Base-by-base conservation (phyloP, 1,140 invertebrate species). In the Cataglyphis hispanica region DNA sequence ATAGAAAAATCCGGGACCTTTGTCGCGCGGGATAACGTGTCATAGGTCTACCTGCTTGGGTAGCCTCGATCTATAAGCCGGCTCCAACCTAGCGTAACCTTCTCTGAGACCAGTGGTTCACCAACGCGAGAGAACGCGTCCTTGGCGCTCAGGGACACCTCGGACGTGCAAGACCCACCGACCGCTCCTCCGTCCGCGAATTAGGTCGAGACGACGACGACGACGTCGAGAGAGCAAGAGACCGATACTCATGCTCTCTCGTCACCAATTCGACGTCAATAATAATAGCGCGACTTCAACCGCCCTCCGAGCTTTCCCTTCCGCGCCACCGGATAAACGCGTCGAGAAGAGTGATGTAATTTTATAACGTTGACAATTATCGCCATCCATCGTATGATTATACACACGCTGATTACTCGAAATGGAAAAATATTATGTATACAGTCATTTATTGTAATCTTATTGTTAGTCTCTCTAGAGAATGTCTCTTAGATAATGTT, bases 191-290 rank as follows among this genome's bases (percentile, higher is more conserved):
- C 90, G 63, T 84, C 60, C 74, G 77, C 89, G 92, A 93, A 93
- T 93, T 93, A 89, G 93, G 92, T 93, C 93, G 92, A 92, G 91
- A 91, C 91, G 89, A 90, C 85, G 88, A 87, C 88, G 76, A 89
- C 83, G 85, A 84, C 46, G 76, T 25, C 43, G 69, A 74, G 50
- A 34, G 72, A 77, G 60, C 37, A 77, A 56, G 64, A 77, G 69
- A 56, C 69, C 53, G 50, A 84, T 85, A 69, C 63, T 40, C 31
- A 22, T 34, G 53, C 50, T 88, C 87, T 91, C 92, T 87, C 81
- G 76, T 87, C 88, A 85, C 85, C 86, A 40, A 67, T 86, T 90
- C 89, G 84, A 86, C 88, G 87, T 90, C 86, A 91, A 91, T 92
- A 92, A 92, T 89, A 92, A 90, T 89, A 89, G 90, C 85, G 61